Evolutionary conservation across 2,888 invertebrate genomes (phyloP).

Genomic region (Beris morrisii): DNA sequence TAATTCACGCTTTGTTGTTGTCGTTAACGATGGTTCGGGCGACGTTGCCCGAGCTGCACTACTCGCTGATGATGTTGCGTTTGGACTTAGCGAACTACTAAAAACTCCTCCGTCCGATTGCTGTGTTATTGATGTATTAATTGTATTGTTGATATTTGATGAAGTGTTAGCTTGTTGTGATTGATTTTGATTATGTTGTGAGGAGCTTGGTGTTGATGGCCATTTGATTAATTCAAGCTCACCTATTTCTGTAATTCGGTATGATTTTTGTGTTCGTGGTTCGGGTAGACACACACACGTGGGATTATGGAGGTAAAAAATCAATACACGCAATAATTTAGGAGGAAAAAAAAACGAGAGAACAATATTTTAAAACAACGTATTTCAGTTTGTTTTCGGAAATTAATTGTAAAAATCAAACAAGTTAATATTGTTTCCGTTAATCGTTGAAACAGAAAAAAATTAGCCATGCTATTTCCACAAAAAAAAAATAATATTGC

Average conservation of each 20-base stretch:
- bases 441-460: background rate
- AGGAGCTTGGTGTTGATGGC: conserved; percentile 37
- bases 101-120: conserved; percentile 24
- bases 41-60: conserved; percentile 39
- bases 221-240: conserved; percentile 42
- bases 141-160: conserved; percentile 31
- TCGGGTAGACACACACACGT: no score
- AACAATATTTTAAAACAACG: conserved; percentile 12
- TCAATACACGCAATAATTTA: conserved; percentile 10
- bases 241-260: conserved; percentile 41
- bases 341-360: conserved; percentile 33
- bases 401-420: background rate
- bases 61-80: conserved; percentile 15
- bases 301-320: conserved; percentile 1
- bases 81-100: conserved; percentile 11
- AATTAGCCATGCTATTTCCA: conserved; percentile 19
- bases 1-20: conserved; percentile 44
- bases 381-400: background rate
- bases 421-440: background rate
- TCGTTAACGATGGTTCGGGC: conserved; percentile 39
- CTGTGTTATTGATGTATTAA: conserved; percentile 22
- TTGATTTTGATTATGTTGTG: conserved; percentile 36
- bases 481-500: no score
- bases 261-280: conserved; percentile 8
- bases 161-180: conserved; percentile 36